Percentiles rank a stretch among this genome's conserved stretches.
These are phyloP conservation scores for Tyto alba DNA, from an alignment of 2,113 vertebrate genomes.

Conservation along the genomic window DNA sequence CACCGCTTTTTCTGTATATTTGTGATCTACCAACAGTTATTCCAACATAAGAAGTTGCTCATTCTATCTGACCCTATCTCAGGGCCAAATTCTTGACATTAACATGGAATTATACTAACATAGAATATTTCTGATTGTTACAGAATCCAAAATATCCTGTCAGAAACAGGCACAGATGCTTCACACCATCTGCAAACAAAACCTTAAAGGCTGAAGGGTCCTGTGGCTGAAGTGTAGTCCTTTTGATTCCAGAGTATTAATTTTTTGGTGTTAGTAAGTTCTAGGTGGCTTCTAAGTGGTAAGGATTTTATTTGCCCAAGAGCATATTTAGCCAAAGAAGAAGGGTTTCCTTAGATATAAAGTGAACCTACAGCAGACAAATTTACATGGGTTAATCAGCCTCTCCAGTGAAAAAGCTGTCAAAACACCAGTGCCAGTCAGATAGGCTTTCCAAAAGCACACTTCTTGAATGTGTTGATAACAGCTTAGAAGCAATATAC, in stretches of 20 bases:
- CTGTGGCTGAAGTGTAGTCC: neutral
- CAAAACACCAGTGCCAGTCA: neutral
- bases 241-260: neutral
- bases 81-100: neutral
- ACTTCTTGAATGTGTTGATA: neutral
- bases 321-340: neutral
- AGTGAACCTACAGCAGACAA: neutral
- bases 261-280: neutral
- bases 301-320: neutral
- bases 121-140: neutral
- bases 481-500: neutral
- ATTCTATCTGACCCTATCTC: neutral
- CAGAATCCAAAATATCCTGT: neutral
- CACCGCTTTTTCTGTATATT: neutral
- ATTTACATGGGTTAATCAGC: neutral
- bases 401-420: neutral
- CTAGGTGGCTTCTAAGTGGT: neutral
- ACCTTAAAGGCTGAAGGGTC: neutral
- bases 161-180: neutral
- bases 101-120: neutral
- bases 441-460: neutral
- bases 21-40: neutral
- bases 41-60: neutral
- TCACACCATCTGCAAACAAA: neutral
- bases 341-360: neutral